Conservation (phyloP, 2,113 vertebrate species). For the Thomomys bottae region DNA sequence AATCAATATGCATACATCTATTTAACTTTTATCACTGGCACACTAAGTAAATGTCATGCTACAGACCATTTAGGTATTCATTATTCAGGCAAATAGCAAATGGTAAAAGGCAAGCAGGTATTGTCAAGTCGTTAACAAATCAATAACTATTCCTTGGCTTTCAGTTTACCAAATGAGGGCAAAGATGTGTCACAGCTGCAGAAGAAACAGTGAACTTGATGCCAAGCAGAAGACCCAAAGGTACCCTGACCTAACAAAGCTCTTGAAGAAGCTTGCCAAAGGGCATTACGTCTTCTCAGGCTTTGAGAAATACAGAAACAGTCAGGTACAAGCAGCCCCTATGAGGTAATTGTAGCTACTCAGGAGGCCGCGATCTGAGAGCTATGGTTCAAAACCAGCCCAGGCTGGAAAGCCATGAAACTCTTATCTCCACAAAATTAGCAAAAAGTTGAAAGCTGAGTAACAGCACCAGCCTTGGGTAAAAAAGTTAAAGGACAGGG, state of each 20-base stretch:
- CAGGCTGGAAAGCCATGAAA: too few relatives aligned
- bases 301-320: not conserved
- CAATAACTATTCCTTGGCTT: constrained; percentile 56
- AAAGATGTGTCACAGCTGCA: not conserved
- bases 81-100: constrained; percentile 61
- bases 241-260: fast-evolving
- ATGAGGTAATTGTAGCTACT: too few relatives aligned
- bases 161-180: not conserved
- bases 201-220: constrained; percentile 47
- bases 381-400: too few relatives aligned
- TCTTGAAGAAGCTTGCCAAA: constrained; percentile 27
- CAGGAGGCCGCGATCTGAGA: too few relatives aligned
- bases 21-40: constrained; percentile 67
- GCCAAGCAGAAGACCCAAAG: not conserved
- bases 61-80: constrained; percentile 56
- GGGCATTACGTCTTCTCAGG: not conserved
- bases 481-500: too few relatives aligned
- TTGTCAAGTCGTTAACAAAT: constrained; percentile 25
- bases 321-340: too few relatives aligned
- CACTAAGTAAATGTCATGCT: constrained; percentile 71
- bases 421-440: too few relatives aligned
- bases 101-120: constrained; percentile 61
- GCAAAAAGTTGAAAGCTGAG: too few relatives aligned
- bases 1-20: constrained; percentile 66
- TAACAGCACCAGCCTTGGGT: too few relatives aligned